These are phyloP conservation scores for Campoplex capitator DNA, from an alignment of 2,888 invertebrate genomes.

Conservation along the genomic window DNA sequence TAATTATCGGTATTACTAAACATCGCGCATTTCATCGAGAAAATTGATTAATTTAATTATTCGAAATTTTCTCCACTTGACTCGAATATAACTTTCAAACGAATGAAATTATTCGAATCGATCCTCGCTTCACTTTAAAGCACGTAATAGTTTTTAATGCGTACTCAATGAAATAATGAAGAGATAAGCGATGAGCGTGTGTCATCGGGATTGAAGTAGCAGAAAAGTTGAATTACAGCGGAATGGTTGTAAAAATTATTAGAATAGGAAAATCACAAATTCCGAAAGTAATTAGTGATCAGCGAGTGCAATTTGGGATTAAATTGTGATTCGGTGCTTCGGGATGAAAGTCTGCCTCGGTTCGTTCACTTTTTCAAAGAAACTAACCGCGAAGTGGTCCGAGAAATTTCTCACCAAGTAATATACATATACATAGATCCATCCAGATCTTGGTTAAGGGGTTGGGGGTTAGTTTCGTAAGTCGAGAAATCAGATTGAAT, in stretches of 20 bases:
- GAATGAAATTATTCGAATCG: neutral
- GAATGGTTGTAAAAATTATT: conserved; percentile 7
- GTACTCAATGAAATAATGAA: too few species aligned
- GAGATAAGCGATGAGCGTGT: too few species aligned
- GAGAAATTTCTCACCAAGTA: conserved; percentile 18
- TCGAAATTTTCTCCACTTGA: neutral
- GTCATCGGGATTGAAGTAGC: too few species aligned
- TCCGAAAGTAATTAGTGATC: conserved; percentile 25
- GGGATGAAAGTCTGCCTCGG: neutral
- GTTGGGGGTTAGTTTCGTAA: conserved; percentile 60
- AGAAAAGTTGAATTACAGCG: neutral
- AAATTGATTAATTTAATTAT: neutral
- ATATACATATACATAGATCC: conserved; percentile 27
- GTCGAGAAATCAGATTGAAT: conserved; percentile 76
- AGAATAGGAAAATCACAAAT: conserved; percentile 32
- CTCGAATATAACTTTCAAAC: neutral
- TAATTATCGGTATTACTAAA: neutral
- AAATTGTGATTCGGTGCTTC: conserved; percentile 17
- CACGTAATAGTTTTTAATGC: neutral
- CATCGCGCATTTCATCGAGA: neutral
- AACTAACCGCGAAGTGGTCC: conserved; percentile 37
- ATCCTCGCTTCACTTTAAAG: neutral
- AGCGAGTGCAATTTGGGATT: conserved; percentile 23
- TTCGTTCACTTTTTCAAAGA: conserved; percentile 30
- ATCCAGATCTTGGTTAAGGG: conserved; percentile 22